Evolutionary conservation across 2,113 vertebrate species (phyloP), one percentile per base, ranked within the genome.

Genomic region (Rissa tridactyla): DNA sequence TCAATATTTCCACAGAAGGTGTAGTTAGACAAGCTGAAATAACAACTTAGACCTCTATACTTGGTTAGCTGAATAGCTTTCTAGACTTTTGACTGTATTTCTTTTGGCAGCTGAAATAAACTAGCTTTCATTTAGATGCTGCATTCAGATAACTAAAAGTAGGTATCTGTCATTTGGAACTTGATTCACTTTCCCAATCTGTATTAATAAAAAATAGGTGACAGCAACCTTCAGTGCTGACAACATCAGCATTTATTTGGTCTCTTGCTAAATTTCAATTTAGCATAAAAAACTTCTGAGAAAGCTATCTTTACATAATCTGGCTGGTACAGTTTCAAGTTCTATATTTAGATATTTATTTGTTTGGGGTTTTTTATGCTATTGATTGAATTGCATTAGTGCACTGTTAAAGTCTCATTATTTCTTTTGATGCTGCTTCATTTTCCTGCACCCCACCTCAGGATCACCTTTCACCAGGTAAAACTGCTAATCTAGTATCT

Each of bases 381-480:
- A 27, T 42, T 47, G 12, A 21, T 92, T 91, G 34, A 40, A 27
- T 84, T 84, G 5, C 8, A 19, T 69, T 58, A 62, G 13, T 81
- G 9, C 10, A 19, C 6, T 30, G 4, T 60, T 46, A 29, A 47
- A 30, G 5, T 64, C 18, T 82, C 12, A 30, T 76, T 71, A 6
- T 60, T 81, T 77, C 16, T 81, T 78, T 32, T 69, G 44, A 27
- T 72, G n/a, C 5, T 57, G 3, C 13, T 71, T 79, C 18, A 64
- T 51, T 55, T 19, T 81, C 11, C 34, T 78, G 9, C 17, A 69
- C 18, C 19, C 5, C 32, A 40, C 0, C 0, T 9, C 27, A 46
- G 17, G 25, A 22, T 52, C 5, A 46, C 32, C 17, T 54, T 73
- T 83, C 30, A 58, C 14, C 13, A 34, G 23, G 21, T 51, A 82